Evolutionary conservation across 2,113 vertebrate species (phyloP), one percentile per base, ranked within the genome.

Genomic region (Nibea albiflora): DNA sequence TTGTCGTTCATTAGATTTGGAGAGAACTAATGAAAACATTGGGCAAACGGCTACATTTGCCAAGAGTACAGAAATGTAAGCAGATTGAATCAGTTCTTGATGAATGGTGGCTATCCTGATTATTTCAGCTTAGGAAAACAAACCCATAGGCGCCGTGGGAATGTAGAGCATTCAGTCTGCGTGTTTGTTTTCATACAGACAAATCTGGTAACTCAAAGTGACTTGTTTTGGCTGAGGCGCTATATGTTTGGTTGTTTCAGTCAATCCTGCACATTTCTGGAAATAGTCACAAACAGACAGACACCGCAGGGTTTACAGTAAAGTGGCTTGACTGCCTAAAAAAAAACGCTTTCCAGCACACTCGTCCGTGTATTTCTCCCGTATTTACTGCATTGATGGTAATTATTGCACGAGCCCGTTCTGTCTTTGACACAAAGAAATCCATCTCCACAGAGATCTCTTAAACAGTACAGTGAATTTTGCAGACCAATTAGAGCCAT

Each of bases 401-500:
- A 35, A 74, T 39, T 83, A 81, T 68, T 69, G 52, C 65, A 73
- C 47, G 50, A 26, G 52, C 5, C n/a, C 67, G 5, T 49, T 73
- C 70, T 54, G 14, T 56, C 60, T 67, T n/a, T 61, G 69, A 80
- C 50, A 73, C 15, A 58, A 63, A 60, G 35, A 76, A 76, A 52
- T 64, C 17, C 15, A 24, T 35, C 57, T 81, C 64, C 42, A 24
- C 49, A 61, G 57, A 70, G 66, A 57, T 44, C 46, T 22, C 24
- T 64, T 71, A 17, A 39, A 49, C 64, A 7, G 1, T 16, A 2
- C 28, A 49, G 44, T 76, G 53, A 22, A 79, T 83, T 64, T 62
- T 82, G 47, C 63, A 44, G 71, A 79, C 63, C 76, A 85, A 89
- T 85, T 81, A 61, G 17, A 71, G 3, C 56, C 35, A 42, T 71